Evolutionary conservation across 2,888 invertebrate genomes (phyloP), one percentile per base, ranked within the genome.

Genomic region (Athalia rosae): DNA sequence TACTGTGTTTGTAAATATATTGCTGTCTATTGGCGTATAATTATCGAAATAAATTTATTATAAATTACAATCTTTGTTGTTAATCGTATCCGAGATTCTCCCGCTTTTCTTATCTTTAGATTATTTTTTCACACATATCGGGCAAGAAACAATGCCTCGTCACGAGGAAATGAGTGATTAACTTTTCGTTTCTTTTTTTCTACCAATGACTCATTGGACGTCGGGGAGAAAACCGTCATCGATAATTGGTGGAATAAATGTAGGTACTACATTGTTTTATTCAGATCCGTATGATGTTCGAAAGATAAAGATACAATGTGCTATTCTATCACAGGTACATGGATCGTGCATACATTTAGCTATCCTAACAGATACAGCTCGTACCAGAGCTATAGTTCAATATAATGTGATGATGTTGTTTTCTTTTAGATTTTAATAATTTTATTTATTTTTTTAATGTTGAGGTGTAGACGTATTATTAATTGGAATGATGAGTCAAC

Each of bases 241-340:
- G 41, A 63, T 41, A 11, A 50, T 67, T 15, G 59, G 59, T 62
- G 8, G 41, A 41, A 47, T 48, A n/a, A 9, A 48, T 7, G 61
- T 62, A 48, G 61, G 61, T 74, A 74, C 74, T 62, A 74, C 13
- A 74, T 74, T 62, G 48, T 61, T 74, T 74, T 74, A 74, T 74
- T 74, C 48, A 74, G 74, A 74, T 74, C 74, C 74, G 47, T 61
- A 61, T 50, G 74, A 74, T 74, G 74, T 74, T 62, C 41, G 74
- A 61, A 62, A 50, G 62, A 74, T 62, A 76, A 79, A 81, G 82
- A 82, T 85, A 85, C 84, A 85, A 81, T 85, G 84, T 85, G 83
- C 85, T 85, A 84, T 80, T 84, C 83, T 86, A 86, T 87, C 84
- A 85, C 87, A 87, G 87, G 83, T 85, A 83, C 84, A 84, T 84